Evolutionary conservation across 2,888 invertebrate species (phyloP).

Genomic region (Mimas tiliae): DNA sequence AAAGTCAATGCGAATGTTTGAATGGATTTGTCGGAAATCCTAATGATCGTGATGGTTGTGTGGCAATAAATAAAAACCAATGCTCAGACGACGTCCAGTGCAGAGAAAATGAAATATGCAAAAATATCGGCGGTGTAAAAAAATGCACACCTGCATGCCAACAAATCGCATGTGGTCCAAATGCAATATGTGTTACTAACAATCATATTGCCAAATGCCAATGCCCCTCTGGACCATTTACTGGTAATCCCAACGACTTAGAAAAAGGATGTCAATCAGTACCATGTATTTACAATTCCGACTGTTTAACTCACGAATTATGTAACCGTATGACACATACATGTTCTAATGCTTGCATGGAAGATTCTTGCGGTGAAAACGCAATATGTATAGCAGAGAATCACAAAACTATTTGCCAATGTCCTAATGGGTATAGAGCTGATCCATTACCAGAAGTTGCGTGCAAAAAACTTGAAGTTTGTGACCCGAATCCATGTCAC

Average conservation of each 20-base stretch:
- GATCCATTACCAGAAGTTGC: slow-evolving; percentile 94
- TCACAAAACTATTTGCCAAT: slow-evolving; percentile 92
- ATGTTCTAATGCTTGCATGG: slow-evolving; percentile 92
- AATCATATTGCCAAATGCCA: slow-evolving; percentile 96
- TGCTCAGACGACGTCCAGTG: slow-evolving; percentile 93
- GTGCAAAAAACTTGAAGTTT: slow-evolving; percentile 89
- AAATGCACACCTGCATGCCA: slow-evolving; percentile 92
- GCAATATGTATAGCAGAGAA: slow-evolving; percentile 95
- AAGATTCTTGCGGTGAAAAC: slow-evolving; percentile 93
- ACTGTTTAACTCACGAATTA: slow-evolving; percentile 91
- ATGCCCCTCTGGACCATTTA: slow-evolving; percentile 94
- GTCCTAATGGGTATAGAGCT: slow-evolving; percentile 92
- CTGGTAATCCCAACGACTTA: slow-evolving; percentile 93
- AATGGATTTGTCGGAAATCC: slow-evolving; percentile 95
- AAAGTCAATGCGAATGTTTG: slow-evolving; percentile 93
- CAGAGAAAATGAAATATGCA: slow-evolving; percentile 92
- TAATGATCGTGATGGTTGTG: slow-evolving; percentile 94
- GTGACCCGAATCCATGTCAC: slow-evolving; percentile 92
- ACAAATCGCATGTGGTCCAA: slow-evolving; percentile 91
- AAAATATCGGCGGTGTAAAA: slow-evolving; percentile 84
- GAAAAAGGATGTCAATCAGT: slow-evolving; percentile 90
- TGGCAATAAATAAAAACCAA: slow-evolving; percentile 88
- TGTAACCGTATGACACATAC: slow-evolving; percentile 93
- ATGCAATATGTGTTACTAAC: slow-evolving; percentile 94
- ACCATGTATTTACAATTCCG: slow-evolving; percentile 94